Conservation (phyloP, 2,888 invertebrate genomes). For the Pelosia muscerda region DNA sequence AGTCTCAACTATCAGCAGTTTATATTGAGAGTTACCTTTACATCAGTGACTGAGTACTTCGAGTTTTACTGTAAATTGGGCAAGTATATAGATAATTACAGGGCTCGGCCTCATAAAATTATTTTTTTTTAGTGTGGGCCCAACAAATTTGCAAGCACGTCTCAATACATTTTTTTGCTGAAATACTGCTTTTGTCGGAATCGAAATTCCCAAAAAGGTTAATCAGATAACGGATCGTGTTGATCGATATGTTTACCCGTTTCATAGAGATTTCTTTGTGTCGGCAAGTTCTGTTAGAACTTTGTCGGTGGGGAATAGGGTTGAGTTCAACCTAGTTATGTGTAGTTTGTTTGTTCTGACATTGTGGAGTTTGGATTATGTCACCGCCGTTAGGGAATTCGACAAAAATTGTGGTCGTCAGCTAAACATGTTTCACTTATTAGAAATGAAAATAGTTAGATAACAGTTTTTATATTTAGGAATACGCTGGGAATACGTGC, state of each 20-base stretch:
- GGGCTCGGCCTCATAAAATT: too few relatives aligned
- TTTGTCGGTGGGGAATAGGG: conserved; percentile 27
- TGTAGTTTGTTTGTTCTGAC: conserved; percentile 20
- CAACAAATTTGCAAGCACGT: too few relatives aligned
- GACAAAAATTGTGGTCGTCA: conserved; percentile 10
- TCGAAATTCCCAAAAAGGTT: conserved; percentile 36
- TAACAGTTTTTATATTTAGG: too few relatives aligned
- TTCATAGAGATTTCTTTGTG: conserved; percentile 32
- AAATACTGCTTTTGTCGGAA: background rate
- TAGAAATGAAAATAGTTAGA: background rate
- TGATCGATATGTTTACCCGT: conserved; percentile 55
- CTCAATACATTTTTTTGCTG: too few relatives aligned
- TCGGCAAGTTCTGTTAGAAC: conserved; percentile 39
- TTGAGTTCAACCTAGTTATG: conserved; percentile 29
- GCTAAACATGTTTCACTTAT: conserved; percentile 7
- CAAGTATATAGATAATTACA: too few relatives aligned
- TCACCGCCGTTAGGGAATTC: background rate
- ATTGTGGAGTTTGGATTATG: conserved; percentile 3
- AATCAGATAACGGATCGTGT: conserved; percentile 55
- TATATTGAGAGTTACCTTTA: too few relatives aligned
- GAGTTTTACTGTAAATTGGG: too few relatives aligned
- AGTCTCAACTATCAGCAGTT: too few relatives aligned
- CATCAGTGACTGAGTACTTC: too few relatives aligned
- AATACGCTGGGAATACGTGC: too few relatives aligned
- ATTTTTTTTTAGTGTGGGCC: too few relatives aligned